Evolutionary conservation across 2,113 vertebrate genomes (phyloP).

Genomic region (Panthera uncia): DNA sequence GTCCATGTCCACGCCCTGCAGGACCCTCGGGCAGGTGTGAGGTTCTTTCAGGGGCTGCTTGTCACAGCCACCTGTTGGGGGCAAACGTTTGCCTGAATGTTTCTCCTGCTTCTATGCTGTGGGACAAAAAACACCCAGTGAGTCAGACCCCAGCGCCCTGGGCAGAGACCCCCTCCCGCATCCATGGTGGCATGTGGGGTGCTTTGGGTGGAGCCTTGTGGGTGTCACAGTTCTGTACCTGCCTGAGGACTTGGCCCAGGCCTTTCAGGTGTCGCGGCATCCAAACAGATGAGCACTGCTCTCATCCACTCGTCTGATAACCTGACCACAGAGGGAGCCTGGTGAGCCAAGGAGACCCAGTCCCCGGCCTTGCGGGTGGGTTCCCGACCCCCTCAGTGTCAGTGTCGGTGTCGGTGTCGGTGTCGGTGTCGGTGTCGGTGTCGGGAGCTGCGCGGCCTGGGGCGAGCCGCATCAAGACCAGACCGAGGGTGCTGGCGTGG

Average conservation of each 20-base stretch:
- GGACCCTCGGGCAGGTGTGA: not conserved
- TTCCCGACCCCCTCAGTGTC: not conserved
- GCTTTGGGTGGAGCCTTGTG: not conserved
- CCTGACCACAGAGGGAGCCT: not conserved
- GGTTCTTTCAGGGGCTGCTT: not conserved
- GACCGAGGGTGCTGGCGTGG: not conserved
- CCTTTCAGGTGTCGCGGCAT: not conserved
- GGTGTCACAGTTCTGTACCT: not conserved
- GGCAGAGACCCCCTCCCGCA: not conserved
- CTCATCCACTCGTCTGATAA: too few relatives aligned
- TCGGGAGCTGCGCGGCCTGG: not conserved
- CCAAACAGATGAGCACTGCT: not conserved
- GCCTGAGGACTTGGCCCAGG: not conserved
- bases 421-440: not conserved
- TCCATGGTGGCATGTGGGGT: accelerated
- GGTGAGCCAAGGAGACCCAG: not conserved
- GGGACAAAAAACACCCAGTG: not conserved
- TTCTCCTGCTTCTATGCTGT: not conserved
- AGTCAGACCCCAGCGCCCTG: not conserved
- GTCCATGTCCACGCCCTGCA: not conserved
- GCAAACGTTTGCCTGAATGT: not conserved
- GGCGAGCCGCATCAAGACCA: not conserved
- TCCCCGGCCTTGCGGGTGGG: not conserved
- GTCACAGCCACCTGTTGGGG: not conserved
- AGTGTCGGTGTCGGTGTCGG: not conserved